Conservation (phyloP, 64 coral and sea anemone genomes). For the Porites lutea region DNA sequence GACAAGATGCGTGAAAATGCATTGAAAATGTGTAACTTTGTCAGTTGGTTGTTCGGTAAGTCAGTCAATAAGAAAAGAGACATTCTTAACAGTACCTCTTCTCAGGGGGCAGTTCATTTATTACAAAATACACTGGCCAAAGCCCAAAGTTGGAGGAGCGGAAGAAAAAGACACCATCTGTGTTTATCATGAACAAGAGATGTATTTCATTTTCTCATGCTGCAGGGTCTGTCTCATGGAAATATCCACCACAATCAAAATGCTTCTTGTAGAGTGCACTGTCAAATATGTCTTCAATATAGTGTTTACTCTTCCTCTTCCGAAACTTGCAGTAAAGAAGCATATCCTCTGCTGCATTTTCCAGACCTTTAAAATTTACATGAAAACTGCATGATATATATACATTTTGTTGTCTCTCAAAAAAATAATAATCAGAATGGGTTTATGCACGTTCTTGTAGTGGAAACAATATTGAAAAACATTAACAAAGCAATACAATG, state of each 20-base stretch:
- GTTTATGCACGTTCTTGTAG: too few relatives aligned
- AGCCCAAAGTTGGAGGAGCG: conserved; percentile 23
- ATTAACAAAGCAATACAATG: too few relatives aligned
- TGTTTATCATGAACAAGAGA: conserved; percentile 40
- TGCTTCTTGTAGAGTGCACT: conserved; percentile 30
- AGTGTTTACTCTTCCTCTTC: background rate
- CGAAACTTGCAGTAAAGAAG: conserved; percentile 23
- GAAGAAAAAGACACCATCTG: conserved; percentile 45
- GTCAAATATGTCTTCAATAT: conserved; percentile 63
- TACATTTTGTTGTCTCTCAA: background rate
- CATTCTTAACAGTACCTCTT: background rate
- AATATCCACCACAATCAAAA: conserved; percentile 18
- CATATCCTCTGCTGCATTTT: conserved; percentile 15
- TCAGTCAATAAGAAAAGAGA: background rate
- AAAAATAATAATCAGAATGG: background rate
- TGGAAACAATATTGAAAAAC: too few relatives aligned
- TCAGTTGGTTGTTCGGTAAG: too few relatives aligned
- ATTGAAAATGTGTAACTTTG: background rate
- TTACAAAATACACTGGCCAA: conserved; percentile 29
- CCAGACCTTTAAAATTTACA: background rate
- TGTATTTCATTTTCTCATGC: conserved; percentile 2
- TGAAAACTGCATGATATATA: background rate
- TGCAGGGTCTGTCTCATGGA: conserved; percentile 2
- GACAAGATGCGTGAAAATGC: background rate
- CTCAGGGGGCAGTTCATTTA: conserved; percentile 39